A percentile compares a stretch with the other conserved stretches of the same genome.
Conservation (phyloP, 1,140 invertebrate species). For the Sinella curviseta region DNA sequence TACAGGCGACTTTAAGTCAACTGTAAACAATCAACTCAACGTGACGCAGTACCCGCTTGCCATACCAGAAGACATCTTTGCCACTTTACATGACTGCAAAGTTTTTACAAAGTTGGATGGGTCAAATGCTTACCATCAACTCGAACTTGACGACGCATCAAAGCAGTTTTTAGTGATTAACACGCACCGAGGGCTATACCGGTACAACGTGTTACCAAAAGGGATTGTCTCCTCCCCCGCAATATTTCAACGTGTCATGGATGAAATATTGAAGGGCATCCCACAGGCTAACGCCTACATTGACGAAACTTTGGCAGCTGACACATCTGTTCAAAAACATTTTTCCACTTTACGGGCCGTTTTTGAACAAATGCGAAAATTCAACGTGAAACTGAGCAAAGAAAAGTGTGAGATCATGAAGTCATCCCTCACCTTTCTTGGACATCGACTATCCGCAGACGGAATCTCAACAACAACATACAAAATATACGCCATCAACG, state of each 20-base stretch:
- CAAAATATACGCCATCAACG: slow-evolving; percentile 52
- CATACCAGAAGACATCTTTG: background rate
- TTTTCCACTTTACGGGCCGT: slow-evolving; percentile 44
- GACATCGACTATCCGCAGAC: slow-evolving; percentile 52
- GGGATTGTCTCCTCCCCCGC: slow-evolving; percentile 51
- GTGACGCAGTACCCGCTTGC: background rate
- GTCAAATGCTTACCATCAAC: background rate
- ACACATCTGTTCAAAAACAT: slow-evolving; percentile 49
- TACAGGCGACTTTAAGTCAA: slow-evolving; percentile 54
- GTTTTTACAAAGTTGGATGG: background rate
- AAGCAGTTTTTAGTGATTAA: background rate
- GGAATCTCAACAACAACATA: slow-evolving; percentile 53
- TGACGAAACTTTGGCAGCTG: too few species aligned
- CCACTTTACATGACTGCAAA: background rate
- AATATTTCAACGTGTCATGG: slow-evolving; percentile 54
- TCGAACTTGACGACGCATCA: background rate
- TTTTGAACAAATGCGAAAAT: slow-evolving; percentile 39
- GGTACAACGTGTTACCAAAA: too few species aligned
- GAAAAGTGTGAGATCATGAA: background rate
- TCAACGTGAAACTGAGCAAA: slow-evolving; percentile 42
- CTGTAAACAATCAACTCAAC: background rate
- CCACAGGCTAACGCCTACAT: slow-evolving; percentile 50
- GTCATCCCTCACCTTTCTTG: slow-evolving; percentile 53
- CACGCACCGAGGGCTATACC: background rate
- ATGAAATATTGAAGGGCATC: slow-evolving; percentile 55